phyloP scores from a whole-genome alignment of 2,888 invertebrate species.

The Sinhomidia bicolor region DNA sequence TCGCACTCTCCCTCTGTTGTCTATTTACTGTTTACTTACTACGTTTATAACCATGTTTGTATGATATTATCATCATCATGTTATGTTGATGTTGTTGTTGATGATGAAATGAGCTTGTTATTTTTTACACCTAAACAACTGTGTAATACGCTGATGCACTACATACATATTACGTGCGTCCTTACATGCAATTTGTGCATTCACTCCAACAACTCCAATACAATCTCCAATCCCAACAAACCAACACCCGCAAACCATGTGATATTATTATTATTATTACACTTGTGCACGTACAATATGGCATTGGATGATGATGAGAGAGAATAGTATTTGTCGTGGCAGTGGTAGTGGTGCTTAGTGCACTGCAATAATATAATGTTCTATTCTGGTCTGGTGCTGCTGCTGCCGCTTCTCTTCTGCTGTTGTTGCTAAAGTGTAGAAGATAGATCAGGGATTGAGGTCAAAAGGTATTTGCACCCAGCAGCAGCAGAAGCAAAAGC shows the following conservation, averaged over 20 bases:
- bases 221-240: constrained; percentile 2
- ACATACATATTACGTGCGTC: too few relatives aligned
- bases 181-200: constrained; percentile 17
- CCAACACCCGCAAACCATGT: constrained; percentile 15
- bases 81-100: neutral
- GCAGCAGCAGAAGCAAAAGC: neutral
- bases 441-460: constrained; percentile 69
- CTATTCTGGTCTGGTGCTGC: neutral
- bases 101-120: constrained; percentile 40
- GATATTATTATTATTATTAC: neutral
- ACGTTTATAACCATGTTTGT: neutral
- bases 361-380: neutral
- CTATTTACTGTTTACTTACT: constrained; percentile 18
- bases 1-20: neutral
- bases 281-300: neutral
- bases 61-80: too few relatives aligned
- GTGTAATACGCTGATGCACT: too few relatives aligned
- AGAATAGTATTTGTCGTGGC: neutral
- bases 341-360: neutral
- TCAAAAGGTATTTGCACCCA: constrained; percentile 73
- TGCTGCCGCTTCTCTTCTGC: neutral
- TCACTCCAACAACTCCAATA: neutral
- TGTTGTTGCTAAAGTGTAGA: neutral
- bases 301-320: neutral
- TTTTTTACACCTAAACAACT: neutral